Percentiles rank a stretch among this genome's conserved stretches.
These are phyloP conservation scores for Hypotaenidia okinawae DNA, from an alignment of 2,797 vertebrate species.

Conservation along the genomic window DNA sequence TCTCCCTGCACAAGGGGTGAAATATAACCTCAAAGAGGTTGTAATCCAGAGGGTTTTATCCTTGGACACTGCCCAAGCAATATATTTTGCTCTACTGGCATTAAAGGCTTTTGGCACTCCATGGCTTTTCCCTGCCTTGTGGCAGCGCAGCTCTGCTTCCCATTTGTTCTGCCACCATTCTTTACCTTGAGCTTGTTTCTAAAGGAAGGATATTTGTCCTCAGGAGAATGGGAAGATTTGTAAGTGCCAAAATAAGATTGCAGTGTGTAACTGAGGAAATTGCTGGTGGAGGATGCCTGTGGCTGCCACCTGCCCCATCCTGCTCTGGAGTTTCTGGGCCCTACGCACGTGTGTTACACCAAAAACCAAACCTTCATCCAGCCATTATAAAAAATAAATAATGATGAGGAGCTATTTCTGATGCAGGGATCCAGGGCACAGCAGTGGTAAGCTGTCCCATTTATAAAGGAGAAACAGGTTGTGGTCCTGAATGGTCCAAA, in stretches of 20 bases:
- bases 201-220: background rate
- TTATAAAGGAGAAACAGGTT: background rate
- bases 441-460: background rate
- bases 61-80: background rate
- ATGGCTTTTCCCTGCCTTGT: background rate
- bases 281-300: background rate
- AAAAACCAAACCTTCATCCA: background rate
- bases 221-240: background rate
- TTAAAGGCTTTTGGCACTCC: background rate
- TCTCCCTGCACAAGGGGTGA: background rate
- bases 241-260: background rate
- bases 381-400: background rate
- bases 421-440: background rate
- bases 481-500: background rate
- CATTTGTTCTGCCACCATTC: background rate
- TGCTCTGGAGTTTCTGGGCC: background rate
- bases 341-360: background rate
- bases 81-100: background rate
- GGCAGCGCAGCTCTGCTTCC: background rate
- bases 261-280: background rate
- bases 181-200: background rate
- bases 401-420: background rate
- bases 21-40: background rate
- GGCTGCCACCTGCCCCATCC: background rate
- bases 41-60: background rate